Percentiles rank a stretch among this genome's conserved stretches.
Evolutionary conservation across 2,888 invertebrate species (phyloP).

Genomic region (Aplocera efformata): DNA sequence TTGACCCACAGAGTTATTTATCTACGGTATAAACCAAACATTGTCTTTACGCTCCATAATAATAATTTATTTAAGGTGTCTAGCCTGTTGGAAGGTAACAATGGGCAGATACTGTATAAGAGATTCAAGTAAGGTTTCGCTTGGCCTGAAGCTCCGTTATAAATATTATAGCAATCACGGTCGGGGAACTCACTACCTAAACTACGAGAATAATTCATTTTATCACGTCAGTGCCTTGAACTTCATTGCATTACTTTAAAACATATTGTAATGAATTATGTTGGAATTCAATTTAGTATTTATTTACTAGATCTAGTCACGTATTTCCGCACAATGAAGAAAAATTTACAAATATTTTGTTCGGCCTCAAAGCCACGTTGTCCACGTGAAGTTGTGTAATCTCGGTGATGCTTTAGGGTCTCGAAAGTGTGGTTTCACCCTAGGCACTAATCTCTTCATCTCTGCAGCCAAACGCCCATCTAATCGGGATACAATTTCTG

Average conservation of each 20-base stretch:
- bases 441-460: constrained; percentile 42
- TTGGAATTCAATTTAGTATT: not conserved
- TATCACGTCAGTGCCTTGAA: constrained; percentile 28
- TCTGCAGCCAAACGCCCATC: constrained; percentile 39
- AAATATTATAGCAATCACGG: constrained; percentile 41
- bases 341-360: no score
- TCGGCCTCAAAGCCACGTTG: constrained; percentile 35
- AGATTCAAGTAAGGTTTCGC: constrained; percentile 24
- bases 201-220: constrained; percentile 40
- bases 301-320: no score
- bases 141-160: constrained; percentile 28
- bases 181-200: constrained; percentile 31
- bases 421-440: constrained; percentile 41
- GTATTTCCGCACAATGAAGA: no score
- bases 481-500: constrained; percentile 44
- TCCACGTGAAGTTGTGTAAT: constrained; percentile 58
- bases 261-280: constrained; percentile 6
- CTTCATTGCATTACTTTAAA: constrained; percentile 24
- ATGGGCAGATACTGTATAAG: constrained; percentile 21
- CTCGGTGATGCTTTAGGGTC: constrained; percentile 51
- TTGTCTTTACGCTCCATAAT: constrained; percentile 4
- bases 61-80: constrained; percentile 13
- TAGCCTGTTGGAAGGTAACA: constrained; percentile 19
- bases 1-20: not conserved
- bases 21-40: not conserved